Conservation (phyloP, 2,797 vertebrate genomes). For the Crocidura indochinensis region DNA sequence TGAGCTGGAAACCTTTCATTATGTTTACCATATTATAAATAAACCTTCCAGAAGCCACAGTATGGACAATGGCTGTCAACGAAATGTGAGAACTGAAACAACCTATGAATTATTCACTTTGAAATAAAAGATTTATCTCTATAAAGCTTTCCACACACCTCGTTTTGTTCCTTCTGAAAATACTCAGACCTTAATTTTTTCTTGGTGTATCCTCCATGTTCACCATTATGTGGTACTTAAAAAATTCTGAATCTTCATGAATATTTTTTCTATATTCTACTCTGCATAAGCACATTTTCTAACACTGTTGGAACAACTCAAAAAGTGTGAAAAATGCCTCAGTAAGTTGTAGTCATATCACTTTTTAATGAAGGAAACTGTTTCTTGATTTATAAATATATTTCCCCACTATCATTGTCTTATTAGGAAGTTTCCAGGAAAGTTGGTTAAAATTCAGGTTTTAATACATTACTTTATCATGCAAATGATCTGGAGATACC, state of each 20-base stretch:
- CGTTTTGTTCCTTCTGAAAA: slow-evolving; percentile 12
- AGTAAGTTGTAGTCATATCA: slow-evolving; percentile 9
- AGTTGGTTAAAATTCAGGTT: slow-evolving; percentile 51
- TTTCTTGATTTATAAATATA: slow-evolving; percentile 31
- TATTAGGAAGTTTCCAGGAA: slow-evolving; percentile 39
- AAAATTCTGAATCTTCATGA: background rate
- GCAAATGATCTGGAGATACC: background rate
- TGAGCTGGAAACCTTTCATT: background rate
- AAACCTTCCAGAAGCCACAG: background rate
- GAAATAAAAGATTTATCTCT: background rate
- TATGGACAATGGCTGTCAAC: background rate
- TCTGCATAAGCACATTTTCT: background rate
- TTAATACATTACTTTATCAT: slow-evolving; percentile 52
- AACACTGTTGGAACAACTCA: background rate
- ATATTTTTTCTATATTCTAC: slow-evolving; percentile 22
- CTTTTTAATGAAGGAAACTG: slow-evolving; percentile 15
- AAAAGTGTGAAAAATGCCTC: slow-evolving; percentile 7
- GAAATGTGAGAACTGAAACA: background rate
- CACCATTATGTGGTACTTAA: background rate
- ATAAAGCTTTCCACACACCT: background rate
- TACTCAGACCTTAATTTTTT: background rate
- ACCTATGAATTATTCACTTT: background rate
- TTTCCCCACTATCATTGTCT: background rate
- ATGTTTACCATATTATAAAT: background rate
- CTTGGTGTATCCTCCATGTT: background rate